Base-by-base conservation (phyloP, 2,113 vertebrate species). In the Hemiprocne comata region DNA sequence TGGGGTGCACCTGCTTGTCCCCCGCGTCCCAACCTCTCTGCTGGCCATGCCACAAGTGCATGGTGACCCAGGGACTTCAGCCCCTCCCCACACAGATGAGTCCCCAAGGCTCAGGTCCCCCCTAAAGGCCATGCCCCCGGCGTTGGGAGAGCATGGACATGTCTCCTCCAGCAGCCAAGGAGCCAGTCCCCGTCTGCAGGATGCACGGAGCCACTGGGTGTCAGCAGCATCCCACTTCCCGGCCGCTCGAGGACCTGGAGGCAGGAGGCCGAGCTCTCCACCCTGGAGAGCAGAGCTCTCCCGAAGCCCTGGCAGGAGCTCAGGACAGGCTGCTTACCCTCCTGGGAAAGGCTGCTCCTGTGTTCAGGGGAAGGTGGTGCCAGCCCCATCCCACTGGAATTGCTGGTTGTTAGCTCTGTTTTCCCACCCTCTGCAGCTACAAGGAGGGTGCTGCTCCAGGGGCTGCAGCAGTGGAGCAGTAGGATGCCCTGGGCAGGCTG, bases 121-220 rank as follows among this genome's bases (percentile, higher is more conserved):
- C 29, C 31, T 15, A 3, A 28, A 77, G 53, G 13, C 72, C 26
- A 7, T 18, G 12, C 8, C 14, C 18, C 54, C 31, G 42, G 25
- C 5, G 1, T 13, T 17, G 75, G 82, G 29, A 33, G 55, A 46
- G 28, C 23, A 0, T 9, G 75, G 64, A 24, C 77, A 3, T 2
- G 2, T 53, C 80, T 67, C 18, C 38, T 54, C 46, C 34, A 36
- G 44, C 58, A 25, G 64, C 4, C 2, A n/a, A 3, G 70, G 34
- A 72, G 11, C 29, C 62, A 8, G 42, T 4, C 17, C 62, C 53
- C 1, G 1, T 54, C 84, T 89, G 96, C 93, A 94, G 55, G 91
- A 89, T 53, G 46, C 69, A 12, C 3, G 17, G 85, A 80, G 82
- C 96, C 95, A 91, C 97, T 97, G 97, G 96, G 97, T 97, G 97